A percentile compares a stretch with the other conserved stretches of the same genome.
phyloP scores from a whole-genome alignment of 1,140 invertebrate species.

The Leptinotarsa lineolata region DNA sequence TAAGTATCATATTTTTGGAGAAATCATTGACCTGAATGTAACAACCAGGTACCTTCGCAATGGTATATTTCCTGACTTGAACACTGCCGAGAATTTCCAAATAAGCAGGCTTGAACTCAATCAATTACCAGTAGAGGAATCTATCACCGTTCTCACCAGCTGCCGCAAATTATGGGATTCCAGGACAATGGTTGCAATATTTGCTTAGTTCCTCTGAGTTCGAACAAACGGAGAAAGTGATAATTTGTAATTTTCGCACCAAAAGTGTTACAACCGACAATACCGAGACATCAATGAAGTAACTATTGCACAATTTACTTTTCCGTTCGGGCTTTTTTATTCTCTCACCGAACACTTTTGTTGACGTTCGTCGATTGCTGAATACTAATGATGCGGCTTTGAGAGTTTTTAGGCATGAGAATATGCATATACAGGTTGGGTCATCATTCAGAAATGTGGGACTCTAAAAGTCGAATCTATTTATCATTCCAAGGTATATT shows the following conservation, averaged over 20 bases:
- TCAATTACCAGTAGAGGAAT: background rate
- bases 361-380: background rate
- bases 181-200: constrained; percentile 1
- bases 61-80: too few species aligned
- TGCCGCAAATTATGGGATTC: background rate
- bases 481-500: too few species aligned
- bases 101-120: background rate
- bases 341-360: constrained; percentile 8
- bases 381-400: background rate
- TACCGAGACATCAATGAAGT: constrained; percentile 10
- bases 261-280: constrained; percentile 17
- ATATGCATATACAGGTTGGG: background rate
- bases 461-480: too few species aligned
- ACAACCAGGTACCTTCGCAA: too few species aligned
- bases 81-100: too few species aligned
- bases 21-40: too few species aligned
- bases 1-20: too few species aligned
- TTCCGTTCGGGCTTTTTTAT: constrained; percentile 7
- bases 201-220: background rate
- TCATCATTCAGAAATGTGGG: too few species aligned
- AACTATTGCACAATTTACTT: constrained; percentile 17
- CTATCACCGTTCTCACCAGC: background rate
- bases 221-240: constrained; percentile 14
- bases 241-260: constrained; percentile 19
- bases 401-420: constrained; percentile 2